Evolutionary conservation across 2,888 invertebrate genomes (phyloP).

Genomic region (Hydraecia micacea): DNA sequence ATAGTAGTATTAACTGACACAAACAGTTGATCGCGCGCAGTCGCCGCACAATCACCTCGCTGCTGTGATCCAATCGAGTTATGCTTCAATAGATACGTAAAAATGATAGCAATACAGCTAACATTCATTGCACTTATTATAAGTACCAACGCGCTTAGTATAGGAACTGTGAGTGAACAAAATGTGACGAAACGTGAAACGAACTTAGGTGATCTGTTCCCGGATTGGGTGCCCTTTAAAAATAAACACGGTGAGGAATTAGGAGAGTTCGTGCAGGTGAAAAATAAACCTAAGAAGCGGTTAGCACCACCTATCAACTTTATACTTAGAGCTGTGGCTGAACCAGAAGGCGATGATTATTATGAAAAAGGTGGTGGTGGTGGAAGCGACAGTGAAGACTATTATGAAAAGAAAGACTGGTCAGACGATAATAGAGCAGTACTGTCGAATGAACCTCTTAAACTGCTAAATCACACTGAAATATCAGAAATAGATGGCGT

Average conservation of each 20-base stretch:
- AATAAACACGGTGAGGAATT: slow-evolving; percentile 84
- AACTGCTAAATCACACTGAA: slow-evolving; percentile 69
- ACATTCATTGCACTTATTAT: slow-evolving; percentile 67
- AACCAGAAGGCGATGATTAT: slow-evolving; percentile 80
- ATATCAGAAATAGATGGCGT: slow-evolving; percentile 84
- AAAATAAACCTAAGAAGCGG: slow-evolving; percentile 82
- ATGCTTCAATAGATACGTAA: slow-evolving; percentile 62
- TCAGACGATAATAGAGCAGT: slow-evolving; percentile 77
- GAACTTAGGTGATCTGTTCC: slow-evolving; percentile 77
- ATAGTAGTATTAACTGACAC: slow-evolving; percentile 80
- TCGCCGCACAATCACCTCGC: slow-evolving; percentile 73
- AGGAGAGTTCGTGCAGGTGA: slow-evolving; percentile 79
- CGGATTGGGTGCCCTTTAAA: slow-evolving; percentile 88
- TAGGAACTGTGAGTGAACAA: slow-evolving; percentile 78
- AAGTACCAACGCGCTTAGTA: slow-evolving; percentile 74
- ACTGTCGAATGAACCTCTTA: slow-evolving; percentile 57
- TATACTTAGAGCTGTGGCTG: slow-evolving; percentile 79
- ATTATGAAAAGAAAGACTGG: slow-evolving; percentile 86
- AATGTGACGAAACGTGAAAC: slow-evolving; percentile 80
- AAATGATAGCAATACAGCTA: slow-evolving; percentile 67
- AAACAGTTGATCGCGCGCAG: slow-evolving; percentile 83
- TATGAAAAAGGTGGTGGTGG: slow-evolving; percentile 80
- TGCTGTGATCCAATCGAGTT: slow-evolving; percentile 63
- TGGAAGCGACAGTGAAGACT: slow-evolving; percentile 80
- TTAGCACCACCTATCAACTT: slow-evolving; percentile 83